A percentile compares a stretch with the other conserved stretches of the same genome.
phyloP scores from a whole-genome alignment of 1,140 invertebrate genomes.

The Drosophila ambigua region DNA sequence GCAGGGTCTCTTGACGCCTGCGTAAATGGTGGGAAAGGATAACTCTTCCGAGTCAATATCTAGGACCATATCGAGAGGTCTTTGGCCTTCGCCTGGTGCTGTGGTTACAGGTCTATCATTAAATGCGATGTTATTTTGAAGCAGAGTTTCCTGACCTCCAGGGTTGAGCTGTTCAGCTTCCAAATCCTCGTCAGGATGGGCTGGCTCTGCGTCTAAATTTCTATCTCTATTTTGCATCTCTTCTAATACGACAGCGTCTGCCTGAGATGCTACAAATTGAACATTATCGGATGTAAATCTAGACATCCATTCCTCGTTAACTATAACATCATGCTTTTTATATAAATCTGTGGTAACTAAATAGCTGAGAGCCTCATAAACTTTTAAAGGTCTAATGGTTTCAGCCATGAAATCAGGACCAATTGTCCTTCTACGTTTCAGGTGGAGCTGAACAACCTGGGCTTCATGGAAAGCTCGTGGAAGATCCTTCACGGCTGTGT shows the following conservation, averaged over 20 bases:
- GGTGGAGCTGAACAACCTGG: no score
- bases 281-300: not conserved
- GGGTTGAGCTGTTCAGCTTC: not conserved
- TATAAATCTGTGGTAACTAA: not conserved
- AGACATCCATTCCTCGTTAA: conserved; percentile 1
- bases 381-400: not conserved
- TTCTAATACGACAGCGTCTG: not conserved
- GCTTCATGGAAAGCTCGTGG: no score
- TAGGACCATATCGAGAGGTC: not conserved
- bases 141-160: conserved; percentile 1
- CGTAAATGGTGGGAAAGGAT: not conserved
- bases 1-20: not conserved
- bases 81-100: not conserved
- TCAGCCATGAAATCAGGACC: not conserved
- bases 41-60: not conserved
- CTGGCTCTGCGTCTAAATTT: not conserved
- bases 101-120: not conserved
- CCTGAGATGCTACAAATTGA: not conserved
- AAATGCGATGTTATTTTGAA: not conserved
- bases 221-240: not conserved
- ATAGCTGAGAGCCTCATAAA: not conserved
- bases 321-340: not conserved
- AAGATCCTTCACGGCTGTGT: no score
- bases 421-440: no score
- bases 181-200: not conserved